Evolutionary conservation across 35 echinoderm and acorn worm species (phyloP).

Genomic region (Strongylocentrotus purpuratus): DNA sequence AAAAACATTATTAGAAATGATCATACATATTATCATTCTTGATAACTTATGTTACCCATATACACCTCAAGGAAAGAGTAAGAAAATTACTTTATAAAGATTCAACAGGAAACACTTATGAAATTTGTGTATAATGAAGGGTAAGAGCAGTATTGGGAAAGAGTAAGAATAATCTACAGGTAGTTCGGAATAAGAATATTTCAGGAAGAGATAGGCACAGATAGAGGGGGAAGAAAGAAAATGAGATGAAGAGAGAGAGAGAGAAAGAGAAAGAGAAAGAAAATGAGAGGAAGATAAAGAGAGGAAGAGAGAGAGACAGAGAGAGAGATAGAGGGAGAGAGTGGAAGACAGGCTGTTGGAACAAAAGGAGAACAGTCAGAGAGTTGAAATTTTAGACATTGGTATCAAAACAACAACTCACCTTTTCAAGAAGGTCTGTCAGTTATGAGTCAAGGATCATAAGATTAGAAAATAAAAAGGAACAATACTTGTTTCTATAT

Average conservation of each 20-base stretch:
- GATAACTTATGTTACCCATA: too few species aligned
- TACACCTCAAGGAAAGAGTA: too few species aligned
- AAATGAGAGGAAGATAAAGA: too few species aligned
- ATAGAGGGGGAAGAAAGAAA: neutral
- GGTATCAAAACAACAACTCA: slow-evolving; percentile 20
- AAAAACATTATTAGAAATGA: too few species aligned
- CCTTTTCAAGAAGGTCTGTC: slow-evolving; percentile 88
- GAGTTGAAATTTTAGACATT: neutral
- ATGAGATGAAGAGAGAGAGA: neutral
- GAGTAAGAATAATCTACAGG: too few species aligned
- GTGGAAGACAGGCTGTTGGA: neutral
- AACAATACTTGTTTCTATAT: neutral
- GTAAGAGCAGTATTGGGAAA: too few species aligned
- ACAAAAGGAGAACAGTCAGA: neutral
- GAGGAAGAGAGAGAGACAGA: neutral
- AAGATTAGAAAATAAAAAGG: neutral
- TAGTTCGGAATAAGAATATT: too few species aligned
- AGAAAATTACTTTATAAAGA: too few species aligned
- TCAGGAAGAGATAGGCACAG: neutral
- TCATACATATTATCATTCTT: too few species aligned
- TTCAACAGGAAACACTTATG: too few species aligned
- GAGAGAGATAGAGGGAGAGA: neutral
- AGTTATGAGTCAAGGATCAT: neutral
- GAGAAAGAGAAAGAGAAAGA: neutral
- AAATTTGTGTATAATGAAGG: too few species aligned